Percentiles rank a stretch among this genome's conserved stretches.
Conservation (phyloP, 2,797 vertebrate species). For the Cheirogaleus major region DNA sequence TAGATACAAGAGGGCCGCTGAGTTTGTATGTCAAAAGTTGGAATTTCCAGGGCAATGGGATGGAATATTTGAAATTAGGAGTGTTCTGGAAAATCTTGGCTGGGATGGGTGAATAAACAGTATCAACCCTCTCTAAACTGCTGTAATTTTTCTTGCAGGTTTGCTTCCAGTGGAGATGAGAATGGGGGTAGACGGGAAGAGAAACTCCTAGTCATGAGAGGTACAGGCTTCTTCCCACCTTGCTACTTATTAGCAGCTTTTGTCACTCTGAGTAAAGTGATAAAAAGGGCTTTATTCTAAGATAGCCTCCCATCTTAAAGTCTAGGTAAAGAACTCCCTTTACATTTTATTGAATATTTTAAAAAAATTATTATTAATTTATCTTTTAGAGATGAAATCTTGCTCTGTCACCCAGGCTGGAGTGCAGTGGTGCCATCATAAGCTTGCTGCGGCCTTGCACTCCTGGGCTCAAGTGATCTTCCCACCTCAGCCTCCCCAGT, state of each 20-base stretch:
- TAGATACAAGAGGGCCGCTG: not conserved
- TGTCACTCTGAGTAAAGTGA: not conserved
- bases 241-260: not conserved
- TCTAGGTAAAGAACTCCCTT: not conserved
- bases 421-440: not conserved
- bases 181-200: not conserved
- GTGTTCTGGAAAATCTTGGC: not conserved
- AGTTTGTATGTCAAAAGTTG: not conserved
- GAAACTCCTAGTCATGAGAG: not conserved
- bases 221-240: not conserved
- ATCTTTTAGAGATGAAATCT: too few relatives aligned
- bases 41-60: not conserved
- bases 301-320: not conserved
- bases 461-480: not conserved
- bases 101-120: not conserved
- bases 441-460: not conserved
- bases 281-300: too few relatives aligned
- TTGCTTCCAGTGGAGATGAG: not conserved
- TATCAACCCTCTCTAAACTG: not conserved
- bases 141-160: conserved; percentile 3
- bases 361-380: too few relatives aligned
- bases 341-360: not conserved
- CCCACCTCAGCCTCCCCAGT: too few relatives aligned
- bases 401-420: not conserved
- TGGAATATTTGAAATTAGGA: not conserved